phyloP scores from a whole-genome alignment of 2,888 invertebrate species.

The Drosophila pegasa region DNA sequence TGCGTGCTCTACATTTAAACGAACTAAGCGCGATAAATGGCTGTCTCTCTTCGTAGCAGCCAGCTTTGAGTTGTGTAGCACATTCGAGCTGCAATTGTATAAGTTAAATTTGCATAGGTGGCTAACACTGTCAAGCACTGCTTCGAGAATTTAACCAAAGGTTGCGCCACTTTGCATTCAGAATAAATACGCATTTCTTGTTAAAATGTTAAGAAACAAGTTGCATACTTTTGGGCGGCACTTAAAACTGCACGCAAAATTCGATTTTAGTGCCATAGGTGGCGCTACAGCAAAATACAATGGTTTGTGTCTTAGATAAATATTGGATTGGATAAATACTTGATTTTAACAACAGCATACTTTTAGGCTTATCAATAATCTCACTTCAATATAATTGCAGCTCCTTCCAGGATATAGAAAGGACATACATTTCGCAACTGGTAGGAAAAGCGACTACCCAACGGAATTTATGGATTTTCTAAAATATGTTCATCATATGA shows the following conservation, averaged over 20 bases:
- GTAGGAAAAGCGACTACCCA: neutral
- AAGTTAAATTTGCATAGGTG: neutral
- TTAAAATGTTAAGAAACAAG: neutral
- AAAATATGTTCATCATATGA: neutral
- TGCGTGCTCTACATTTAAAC: neutral
- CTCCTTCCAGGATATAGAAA: no score
- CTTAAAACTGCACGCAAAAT: neutral
- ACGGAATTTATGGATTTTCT: neutral
- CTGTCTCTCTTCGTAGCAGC: neutral
- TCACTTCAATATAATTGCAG: neutral
- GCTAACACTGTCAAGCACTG: neutral
- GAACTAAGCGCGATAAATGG: neutral
- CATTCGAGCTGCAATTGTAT: no score
- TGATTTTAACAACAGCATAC: no score
- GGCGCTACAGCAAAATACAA: conserved; percentile 3
- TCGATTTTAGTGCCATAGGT: conserved; percentile 3
- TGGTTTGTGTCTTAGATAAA: neutral
- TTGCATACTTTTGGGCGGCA: conserved; percentile 25
- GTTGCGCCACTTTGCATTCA: neutral
- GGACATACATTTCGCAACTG: no score
- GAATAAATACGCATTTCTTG: neutral
- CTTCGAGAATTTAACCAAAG: neutral
- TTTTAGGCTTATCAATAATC: neutral
- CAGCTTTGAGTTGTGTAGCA: neutral
- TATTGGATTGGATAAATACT: no score